These are phyloP conservation scores for Paramuricea clavata DNA, from an alignment of 92 coral and sea anemone genomes.

Conservation along the genomic window DNA sequence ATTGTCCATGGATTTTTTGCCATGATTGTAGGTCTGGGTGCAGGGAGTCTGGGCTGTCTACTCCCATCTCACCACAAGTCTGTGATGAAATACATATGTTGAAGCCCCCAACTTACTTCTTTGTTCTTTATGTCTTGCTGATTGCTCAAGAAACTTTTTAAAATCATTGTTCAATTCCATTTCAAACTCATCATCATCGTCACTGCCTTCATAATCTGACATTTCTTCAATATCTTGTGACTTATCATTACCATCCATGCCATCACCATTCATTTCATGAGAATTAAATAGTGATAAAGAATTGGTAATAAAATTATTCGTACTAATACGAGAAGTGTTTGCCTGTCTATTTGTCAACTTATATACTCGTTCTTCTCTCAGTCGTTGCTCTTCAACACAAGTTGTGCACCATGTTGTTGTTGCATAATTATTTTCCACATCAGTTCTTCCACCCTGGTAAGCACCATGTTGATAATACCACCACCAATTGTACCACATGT, in stretches of 20 bases:
- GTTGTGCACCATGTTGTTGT: constrained; percentile 36
- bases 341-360: constrained; percentile 13
- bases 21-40: too few species aligned
- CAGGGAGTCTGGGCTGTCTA: too few species aligned
- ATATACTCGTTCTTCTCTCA: constrained; percentile 13
- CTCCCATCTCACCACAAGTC: too few species aligned
- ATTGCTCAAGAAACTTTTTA: constrained; percentile 87
- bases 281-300: background rate
- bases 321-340: too few species aligned
- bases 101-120: constrained; percentile 77
- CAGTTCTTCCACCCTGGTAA: background rate
- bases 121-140: constrained; percentile 87
- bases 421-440: background rate
- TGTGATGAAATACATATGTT: too few species aligned
- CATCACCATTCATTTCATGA: background rate
- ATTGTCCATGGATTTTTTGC: too few species aligned
- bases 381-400: constrained; percentile 27
- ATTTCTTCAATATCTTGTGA: background rate
- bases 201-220: background rate
- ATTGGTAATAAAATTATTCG: too few species aligned
- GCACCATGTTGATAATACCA: background rate
- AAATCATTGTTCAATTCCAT: constrained; percentile 88
- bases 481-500: constrained; percentile 18
- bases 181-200: constrained; percentile 51
- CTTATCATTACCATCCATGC: background rate